Base-by-base conservation (phyloP, 2,113 vertebrate species). In the Cyrtonyx montezumae region DNA sequence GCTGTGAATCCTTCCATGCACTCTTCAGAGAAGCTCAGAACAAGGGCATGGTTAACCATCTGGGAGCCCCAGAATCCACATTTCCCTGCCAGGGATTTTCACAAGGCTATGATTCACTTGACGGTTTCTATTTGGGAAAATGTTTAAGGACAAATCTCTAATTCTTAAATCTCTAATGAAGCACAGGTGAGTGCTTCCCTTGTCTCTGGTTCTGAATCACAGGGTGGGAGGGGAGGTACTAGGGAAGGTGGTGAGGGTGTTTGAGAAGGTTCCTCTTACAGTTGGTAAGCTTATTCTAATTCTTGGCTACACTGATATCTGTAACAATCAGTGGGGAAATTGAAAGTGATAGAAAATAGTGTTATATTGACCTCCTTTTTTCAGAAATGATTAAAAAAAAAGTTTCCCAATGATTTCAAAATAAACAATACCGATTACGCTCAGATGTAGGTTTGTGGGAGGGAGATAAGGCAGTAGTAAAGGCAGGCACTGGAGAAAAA, bases 21-120 rank as follows among this genome's bases (percentile, higher is more conserved):
- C 82, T 77, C 20, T 80, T 74, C 74, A 55, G 73, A 0, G 1
- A 80, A 86, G 85, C 91, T 91, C 82, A 80, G 91, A 96, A 91
- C 91, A 94, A 93, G 90, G 90, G 56, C 93, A 95, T 9, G 43
- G 73, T 70, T 91, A 93, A 95, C 91, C 95, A 95, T 91, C 91
- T 95, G 93, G 94, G 93, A 94, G 53, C 37, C 48, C 77, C 68
- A 74, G 68, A 94, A 89, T 8, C 37, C 70, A 84, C 0, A 0
- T 48, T 75, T 90, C 58, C 48, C 53, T 91, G 90, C 90, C 95
- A 94, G 74, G 58, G 66, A 91, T 88, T 93, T 95, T 92, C 79
- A 94, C 51, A 88, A 93, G 68, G 58, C 76, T 87, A 32, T 92
- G 94, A 94, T 88, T 95, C 73, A 61, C 40, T 86, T 74, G 58